These are phyloP conservation scores for Drosophila pseudoananassae DNA, from an alignment of 1,140 invertebrate species.

Conservation along the genomic window DNA sequence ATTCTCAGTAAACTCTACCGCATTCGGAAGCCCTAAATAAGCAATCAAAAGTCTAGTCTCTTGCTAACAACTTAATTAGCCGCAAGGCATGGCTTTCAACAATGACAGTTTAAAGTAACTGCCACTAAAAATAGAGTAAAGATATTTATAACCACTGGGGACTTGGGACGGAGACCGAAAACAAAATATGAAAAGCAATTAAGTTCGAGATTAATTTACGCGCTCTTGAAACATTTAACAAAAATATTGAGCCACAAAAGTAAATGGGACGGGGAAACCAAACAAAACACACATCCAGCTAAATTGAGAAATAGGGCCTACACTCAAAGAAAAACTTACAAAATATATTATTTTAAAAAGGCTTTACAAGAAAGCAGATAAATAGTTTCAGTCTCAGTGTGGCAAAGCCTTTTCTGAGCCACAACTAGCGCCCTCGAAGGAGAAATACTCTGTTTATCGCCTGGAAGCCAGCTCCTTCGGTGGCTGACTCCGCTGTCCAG, in stretches of 20 bases:
- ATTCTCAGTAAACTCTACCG: background rate
- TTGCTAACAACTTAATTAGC: slow-evolving; percentile 18
- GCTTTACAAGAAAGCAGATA: background rate
- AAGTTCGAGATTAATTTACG: slow-evolving; percentile 79
- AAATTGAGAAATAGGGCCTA: slow-evolving; percentile 24
- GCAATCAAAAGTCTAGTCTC: slow-evolving; percentile 24
- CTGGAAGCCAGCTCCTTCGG: slow-evolving; percentile 49
- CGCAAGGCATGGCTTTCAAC: slow-evolving; percentile 8
- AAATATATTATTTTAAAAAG: background rate
- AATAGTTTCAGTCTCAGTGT: background rate
- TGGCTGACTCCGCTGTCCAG: slow-evolving; percentile 42
- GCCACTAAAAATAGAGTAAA: slow-evolving; percentile 62
- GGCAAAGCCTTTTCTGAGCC: background rate
- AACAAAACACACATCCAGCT: slow-evolving; percentile 18
- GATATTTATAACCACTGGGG: slow-evolving; percentile 56
- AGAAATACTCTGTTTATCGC: slow-evolving; percentile 42
- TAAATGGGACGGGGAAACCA: slow-evolving; percentile 34
- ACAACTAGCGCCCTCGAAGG: slow-evolving; percentile 63
- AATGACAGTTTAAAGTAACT: slow-evolving; percentile 59
- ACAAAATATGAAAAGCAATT: slow-evolving; percentile 69
- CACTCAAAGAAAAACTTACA: slow-evolving; percentile 2
- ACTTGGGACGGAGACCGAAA: slow-evolving; percentile 28
- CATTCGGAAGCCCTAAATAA: slow-evolving; percentile 19
- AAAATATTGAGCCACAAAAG: slow-evolving; percentile 77
- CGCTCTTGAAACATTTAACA: slow-evolving; percentile 71